These are phyloP conservation scores for Amaurobius ferox DNA, from an alignment of 2,888 invertebrate species.

Conservation along the genomic window DNA sequence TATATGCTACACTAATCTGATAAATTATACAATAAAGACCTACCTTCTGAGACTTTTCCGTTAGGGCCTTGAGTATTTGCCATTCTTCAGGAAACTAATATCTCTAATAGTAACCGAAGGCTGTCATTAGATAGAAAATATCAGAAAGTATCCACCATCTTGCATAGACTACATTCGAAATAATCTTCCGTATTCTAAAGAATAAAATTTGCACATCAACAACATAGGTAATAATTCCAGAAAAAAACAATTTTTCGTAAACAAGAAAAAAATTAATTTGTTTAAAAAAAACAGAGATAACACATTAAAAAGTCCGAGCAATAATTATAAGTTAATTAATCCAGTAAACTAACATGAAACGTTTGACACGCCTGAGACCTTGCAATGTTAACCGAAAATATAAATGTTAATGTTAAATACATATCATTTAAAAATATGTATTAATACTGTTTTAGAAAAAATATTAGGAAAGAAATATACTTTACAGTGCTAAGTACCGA, in stretches of 20 bases:
- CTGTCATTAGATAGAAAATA: background rate
- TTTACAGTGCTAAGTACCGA: too few species aligned
- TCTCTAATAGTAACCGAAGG: background rate
- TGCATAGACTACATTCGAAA: background rate
- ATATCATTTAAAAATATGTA: background rate
- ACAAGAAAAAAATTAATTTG: too few species aligned
- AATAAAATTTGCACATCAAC: background rate
- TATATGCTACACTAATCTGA: too few species aligned
- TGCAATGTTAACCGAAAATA: background rate
- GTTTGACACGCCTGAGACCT: conserved; percentile 1
- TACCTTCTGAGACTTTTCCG: background rate
- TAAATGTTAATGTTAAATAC: background rate
- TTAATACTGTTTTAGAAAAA: background rate
- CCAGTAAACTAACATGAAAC: background rate
- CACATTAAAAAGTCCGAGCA: too few species aligned
- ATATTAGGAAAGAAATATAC: too few species aligned
- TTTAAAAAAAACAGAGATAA: too few species aligned
- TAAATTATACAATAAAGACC: too few species aligned
- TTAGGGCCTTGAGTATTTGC: background rate
- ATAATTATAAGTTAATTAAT: background rate
- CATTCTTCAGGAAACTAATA: conserved; percentile 12
- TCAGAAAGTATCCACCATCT: background rate
- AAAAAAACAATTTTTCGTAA: too few species aligned
- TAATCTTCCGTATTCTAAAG: background rate
- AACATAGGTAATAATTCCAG: too few species aligned